Percentiles rank a stretch among this genome's conserved stretches.
These are phyloP conservation scores for Eupithecia abbreviata DNA, from an alignment of 2,888 invertebrate species.

Conservation along the genomic window DNA sequence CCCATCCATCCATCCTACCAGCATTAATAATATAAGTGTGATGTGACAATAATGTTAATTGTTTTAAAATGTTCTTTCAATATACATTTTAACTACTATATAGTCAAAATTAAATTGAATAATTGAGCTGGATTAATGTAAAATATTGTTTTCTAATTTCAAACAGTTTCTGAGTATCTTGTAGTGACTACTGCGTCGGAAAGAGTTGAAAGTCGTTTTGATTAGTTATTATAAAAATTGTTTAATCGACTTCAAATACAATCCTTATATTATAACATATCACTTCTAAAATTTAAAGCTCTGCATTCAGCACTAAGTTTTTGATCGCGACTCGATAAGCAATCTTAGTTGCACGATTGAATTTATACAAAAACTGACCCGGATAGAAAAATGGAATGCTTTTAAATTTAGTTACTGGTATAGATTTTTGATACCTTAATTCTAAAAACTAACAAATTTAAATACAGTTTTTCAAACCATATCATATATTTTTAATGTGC, in stretches of 20 bases:
- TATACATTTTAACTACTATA: no score
- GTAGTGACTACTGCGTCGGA: no score
- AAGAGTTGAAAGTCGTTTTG: no score
- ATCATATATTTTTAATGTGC: not conserved
- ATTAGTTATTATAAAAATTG: not conserved
- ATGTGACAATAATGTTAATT: no score
- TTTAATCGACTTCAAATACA: constrained; percentile 1
- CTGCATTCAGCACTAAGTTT: constrained; percentile 60
- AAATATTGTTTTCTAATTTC: no score
- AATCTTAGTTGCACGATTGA: constrained; percentile 67
- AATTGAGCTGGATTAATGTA: no score
- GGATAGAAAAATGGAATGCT: constrained; percentile 54
- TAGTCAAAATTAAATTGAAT: no score
- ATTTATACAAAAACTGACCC: constrained; percentile 62
- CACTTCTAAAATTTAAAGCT: constrained; percentile 43
- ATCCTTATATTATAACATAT: not conserved
- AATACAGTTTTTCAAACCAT: not conserved
- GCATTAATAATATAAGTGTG: no score
- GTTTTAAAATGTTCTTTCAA: no score
- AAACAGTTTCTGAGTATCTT: no score
- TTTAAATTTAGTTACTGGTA: constrained; percentile 6
- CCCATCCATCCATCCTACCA: no score
- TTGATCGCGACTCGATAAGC: constrained; percentile 64
- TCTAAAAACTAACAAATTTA: not conserved
- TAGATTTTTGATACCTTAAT: not conserved